Conservation (phyloP, 2,888 invertebrate genomes). For the Lasioglossum leucozonium region DNA sequence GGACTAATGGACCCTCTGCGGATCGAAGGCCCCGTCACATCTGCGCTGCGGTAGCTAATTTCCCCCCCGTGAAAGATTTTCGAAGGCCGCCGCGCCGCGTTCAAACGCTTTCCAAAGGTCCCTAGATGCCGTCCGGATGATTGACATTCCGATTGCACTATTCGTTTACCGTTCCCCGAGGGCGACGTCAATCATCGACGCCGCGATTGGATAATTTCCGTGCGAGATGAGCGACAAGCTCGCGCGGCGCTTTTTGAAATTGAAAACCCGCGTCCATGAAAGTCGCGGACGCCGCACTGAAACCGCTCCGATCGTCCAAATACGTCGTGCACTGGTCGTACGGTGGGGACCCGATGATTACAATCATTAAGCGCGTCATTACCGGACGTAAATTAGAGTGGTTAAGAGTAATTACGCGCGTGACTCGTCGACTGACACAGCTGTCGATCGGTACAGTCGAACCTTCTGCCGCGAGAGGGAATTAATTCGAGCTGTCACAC, state of each 20-base stretch:
- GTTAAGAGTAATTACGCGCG: conserved; percentile 53
- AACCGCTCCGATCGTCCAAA: conserved; percentile 34
- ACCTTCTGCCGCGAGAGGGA: conserved; percentile 35
- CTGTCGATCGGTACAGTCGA: conserved; percentile 47
- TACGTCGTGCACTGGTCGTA: conserved; percentile 7
- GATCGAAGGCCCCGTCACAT: neutral
- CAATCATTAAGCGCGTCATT: conserved; percentile 58
- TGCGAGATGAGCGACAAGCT: conserved; percentile 10
- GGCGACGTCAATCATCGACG: neutral
- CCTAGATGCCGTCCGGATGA: neutral
- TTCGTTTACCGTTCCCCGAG: conserved; percentile 15
- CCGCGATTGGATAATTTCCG: conserved; percentile 1
- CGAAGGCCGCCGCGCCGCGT: neutral
- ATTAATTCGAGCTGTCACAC: conserved; percentile 45
- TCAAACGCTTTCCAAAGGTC: neutral
- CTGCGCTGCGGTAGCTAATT: neutral
- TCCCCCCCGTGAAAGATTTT: neutral
- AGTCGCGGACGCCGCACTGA: conserved; percentile 13
- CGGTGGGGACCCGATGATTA: conserved; percentile 45
- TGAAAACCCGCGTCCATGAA: conserved; percentile 39
- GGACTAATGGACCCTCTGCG: neutral
- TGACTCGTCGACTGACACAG: conserved; percentile 44
- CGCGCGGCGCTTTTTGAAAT: conserved; percentile 26
- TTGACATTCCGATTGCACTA: conserved; percentile 21
- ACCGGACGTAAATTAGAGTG: conserved; percentile 58